Evolutionary conservation across 2,888 invertebrate species (phyloP), one percentile per base, ranked within the genome.

Genomic region (Ennomos fuscantarius): DNA sequence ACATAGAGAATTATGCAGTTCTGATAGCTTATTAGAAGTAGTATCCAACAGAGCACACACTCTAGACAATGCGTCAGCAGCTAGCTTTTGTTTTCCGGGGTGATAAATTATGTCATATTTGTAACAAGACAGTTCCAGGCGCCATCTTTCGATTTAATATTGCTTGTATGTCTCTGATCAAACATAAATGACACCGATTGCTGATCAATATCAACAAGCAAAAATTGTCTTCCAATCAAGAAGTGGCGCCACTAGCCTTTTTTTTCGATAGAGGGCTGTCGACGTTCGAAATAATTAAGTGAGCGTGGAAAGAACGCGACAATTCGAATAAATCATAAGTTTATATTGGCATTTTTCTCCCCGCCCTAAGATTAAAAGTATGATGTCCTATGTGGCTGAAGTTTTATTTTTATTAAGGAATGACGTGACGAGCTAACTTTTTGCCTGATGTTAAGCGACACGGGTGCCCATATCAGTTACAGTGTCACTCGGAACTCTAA

Each of bases 141-240:
- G 42, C 42, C 42, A 42, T 42, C 24, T 24, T 31, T 42, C 5
- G 8, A 42, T 42, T 10, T 51, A 31, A 51, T 42, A 36, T 36
- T n/a, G 11, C n/a, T 8, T 11, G 35, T 36, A 31, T 42, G 42
- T 24, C 6, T 10, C n/a, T 42, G 42, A 31, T 42, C 24, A 31
- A 42, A 42, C 42, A 42, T 42, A n/a, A 31, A 42, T n/a, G 31
- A 42, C 9, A 42, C 35, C 8, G 10, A 31, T 41, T 31, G 24
- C 24, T 42, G 42, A 42, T 42, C 42, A 1, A 24, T 42, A 31
- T n/a, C n/a, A n/a, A 42, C 24, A 9, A 42, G 42, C 8, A 39
- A 39, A 39, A 39, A 13, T 39, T n/a, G 39, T 39, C 39, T 12
- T 13, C 39, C 39, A 8, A 39, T 12, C 13, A 39, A 13, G 9